A percentile compares a stretch with the other conserved stretches of the same genome.
These are phyloP conservation scores for Amblyopsis rosae DNA, from an alignment of 2,113 vertebrate genomes.

Conservation along the genomic window DNA sequence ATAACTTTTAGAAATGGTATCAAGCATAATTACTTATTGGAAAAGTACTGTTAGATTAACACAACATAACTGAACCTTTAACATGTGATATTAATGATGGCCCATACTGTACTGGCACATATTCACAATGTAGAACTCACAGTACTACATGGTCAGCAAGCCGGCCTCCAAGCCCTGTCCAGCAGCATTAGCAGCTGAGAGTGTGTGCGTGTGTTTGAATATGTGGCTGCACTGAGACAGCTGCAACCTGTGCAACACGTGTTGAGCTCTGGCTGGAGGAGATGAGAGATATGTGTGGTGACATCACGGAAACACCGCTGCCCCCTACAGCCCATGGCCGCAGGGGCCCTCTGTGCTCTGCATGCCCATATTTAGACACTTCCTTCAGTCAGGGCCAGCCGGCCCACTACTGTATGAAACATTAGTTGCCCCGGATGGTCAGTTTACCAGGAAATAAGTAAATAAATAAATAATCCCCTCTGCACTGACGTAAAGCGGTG, in stretches of 20 bases:
- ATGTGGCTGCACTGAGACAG: constrained; percentile 29
- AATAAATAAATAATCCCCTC: constrained; percentile 48
- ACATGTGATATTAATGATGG: not conserved
- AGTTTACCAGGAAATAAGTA: constrained; percentile 46
- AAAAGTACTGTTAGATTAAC: not conserved
- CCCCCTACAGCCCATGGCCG: constrained; percentile 33
- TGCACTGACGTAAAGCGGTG: constrained; percentile 15
- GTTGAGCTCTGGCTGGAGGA: constrained; percentile 14
- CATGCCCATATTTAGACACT: constrained; percentile 72
- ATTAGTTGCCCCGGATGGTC: constrained; percentile 28
- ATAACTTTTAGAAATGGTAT: not conserved
- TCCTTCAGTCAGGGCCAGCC: constrained; percentile 54
- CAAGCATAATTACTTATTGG: no score
- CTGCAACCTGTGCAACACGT: constrained; percentile 40
- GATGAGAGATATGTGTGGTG: constrained; percentile 32
- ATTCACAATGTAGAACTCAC: not conserved
- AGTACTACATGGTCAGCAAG: constrained; percentile 7
- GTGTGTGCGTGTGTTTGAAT: not conserved
- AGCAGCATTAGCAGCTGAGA: constrained; percentile 23
- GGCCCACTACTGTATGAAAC: constrained; percentile 42
- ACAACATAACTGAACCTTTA: not conserved
- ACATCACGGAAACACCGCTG: constrained; percentile 70
- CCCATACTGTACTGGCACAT: not conserved
- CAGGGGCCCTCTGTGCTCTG: constrained; percentile 24
- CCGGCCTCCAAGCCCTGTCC: not conserved